A percentile compares a stretch with the other conserved stretches of the same genome.
Conservation (phyloP, 2,113 vertebrate genomes). For the Ondatra zibethicus region DNA sequence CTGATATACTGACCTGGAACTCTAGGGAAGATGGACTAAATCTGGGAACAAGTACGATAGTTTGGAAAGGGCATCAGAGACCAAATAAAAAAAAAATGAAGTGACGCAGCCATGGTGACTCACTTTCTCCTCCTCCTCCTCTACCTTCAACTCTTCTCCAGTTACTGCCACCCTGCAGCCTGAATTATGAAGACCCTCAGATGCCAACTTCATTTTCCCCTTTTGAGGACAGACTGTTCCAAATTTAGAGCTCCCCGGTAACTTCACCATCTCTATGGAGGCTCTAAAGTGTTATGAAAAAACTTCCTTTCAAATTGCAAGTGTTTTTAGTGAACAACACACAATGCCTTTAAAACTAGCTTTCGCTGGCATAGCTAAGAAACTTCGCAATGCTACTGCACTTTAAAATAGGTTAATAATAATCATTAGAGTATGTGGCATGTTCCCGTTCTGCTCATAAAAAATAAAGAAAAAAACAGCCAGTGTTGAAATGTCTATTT, state of each 20-base stretch:
- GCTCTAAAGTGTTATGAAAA: background rate
- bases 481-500: conserved; percentile 54
- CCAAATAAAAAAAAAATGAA: background rate
- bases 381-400: conserved; percentile 35
- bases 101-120: background rate
- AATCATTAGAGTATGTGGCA: background rate
- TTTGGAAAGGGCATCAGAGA: background rate
- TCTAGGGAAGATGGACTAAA: background rate
- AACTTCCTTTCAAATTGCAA: conserved; percentile 33
- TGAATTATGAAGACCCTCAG: background rate
- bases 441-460: background rate
- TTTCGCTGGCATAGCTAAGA: conserved; percentile 5
- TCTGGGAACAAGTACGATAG: background rate
- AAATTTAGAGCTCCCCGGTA: background rate
- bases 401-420: conserved; percentile 25
- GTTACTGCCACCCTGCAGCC: background rate
- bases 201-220: background rate
- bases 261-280: background rate
- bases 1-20: background rate
- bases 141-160: background rate
- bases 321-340: conserved; percentile 41
- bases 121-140: background rate
- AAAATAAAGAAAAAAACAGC: background rate
- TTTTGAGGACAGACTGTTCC: background rate
- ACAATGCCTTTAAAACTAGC: conserved; percentile 30